A percentile compares a stretch with the other conserved stretches of the same genome.
Evolutionary conservation across 2,797 vertebrate species (phyloP).

Genomic region (Carapus acus): DNA sequence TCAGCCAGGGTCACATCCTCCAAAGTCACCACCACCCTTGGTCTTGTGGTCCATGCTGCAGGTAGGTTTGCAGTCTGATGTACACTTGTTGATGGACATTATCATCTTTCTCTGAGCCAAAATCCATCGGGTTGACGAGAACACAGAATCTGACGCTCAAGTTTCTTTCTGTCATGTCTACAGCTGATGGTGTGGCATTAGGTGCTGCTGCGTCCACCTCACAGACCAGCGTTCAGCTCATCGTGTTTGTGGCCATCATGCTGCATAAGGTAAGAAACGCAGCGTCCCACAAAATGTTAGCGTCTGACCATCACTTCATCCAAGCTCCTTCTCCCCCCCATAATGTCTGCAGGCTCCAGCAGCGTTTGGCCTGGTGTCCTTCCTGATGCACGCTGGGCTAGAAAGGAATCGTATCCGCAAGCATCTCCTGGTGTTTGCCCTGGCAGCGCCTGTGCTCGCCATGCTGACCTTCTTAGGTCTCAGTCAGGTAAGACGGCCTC

Average conservation of each 20-base stretch:
- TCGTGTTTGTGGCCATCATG: conserved; percentile 99
- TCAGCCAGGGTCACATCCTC: conserved; percentile 81
- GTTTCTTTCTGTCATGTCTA: conserved; percentile 13
- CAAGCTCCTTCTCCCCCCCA: neutral
- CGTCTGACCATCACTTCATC: no score
- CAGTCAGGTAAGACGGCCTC: conserved; percentile 82
- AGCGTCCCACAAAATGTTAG: no score
- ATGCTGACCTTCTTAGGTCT: conserved; percentile 94
- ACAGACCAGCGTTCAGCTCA: conserved; percentile 96
- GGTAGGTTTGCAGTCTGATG: conserved; percentile 63
- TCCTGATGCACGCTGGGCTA: conserved; percentile 96
- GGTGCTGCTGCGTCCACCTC: conserved; percentile 97
- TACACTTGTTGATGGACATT: neutral
- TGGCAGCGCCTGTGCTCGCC: conserved; percentile 90
- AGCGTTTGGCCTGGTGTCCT: conserved; percentile 95
- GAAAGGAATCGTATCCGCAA: conserved; percentile 97
- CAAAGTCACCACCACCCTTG: conserved; percentile 95
- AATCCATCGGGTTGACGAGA: no score
- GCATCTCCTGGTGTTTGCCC: conserved; percentile 91
- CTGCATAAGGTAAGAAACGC: conserved; percentile 98
- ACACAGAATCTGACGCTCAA: no score
- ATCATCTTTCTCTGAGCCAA: no score
- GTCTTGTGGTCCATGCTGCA: conserved; percentile 96
- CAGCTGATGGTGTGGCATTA: conserved; percentile 94
- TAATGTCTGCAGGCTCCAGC: conserved; percentile 83